These are phyloP conservation scores for Globia sparganii DNA, from an alignment of 2,888 invertebrate species.

Conservation along the genomic window DNA sequence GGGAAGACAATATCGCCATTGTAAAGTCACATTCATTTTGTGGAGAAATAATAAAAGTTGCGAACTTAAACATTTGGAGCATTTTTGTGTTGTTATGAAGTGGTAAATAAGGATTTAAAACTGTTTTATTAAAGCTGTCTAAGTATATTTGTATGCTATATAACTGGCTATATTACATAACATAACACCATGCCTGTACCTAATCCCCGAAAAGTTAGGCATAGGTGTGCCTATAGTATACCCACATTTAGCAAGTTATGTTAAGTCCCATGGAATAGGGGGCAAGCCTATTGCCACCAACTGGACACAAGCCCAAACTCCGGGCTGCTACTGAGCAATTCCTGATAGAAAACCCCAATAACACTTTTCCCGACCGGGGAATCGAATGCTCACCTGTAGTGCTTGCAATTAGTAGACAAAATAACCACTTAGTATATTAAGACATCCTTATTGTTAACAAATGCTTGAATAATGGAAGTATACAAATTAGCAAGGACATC, in stretches of 20 bases:
- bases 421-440: neutral
- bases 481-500: no score
- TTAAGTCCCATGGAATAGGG: neutral
- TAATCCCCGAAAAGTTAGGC: no score
- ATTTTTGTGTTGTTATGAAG: constrained; percentile 31
- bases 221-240: neutral
- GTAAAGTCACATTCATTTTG: constrained; percentile 48
- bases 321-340: neutral
- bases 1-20: constrained; percentile 57
- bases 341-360: neutral
- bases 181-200: neutral
- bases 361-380: neutral
- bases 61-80: constrained; percentile 31
- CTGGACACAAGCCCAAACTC: neutral
- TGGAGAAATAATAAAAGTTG: constrained; percentile 57
- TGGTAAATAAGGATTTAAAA: constrained; percentile 32
- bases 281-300: neutral
- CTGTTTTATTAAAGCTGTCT: constrained; percentile 1
- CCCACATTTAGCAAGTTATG: neutral
- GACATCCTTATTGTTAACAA: neutral
- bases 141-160: neutral
- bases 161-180: neutral
- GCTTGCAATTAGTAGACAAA: neutral
- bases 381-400: neutral
- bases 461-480: no score